Evolutionary conservation across 35 echinoderm and acorn worm genomes (phyloP), one percentile per base, ranked within the genome.

Genomic region (Acanthaster planci): DNA sequence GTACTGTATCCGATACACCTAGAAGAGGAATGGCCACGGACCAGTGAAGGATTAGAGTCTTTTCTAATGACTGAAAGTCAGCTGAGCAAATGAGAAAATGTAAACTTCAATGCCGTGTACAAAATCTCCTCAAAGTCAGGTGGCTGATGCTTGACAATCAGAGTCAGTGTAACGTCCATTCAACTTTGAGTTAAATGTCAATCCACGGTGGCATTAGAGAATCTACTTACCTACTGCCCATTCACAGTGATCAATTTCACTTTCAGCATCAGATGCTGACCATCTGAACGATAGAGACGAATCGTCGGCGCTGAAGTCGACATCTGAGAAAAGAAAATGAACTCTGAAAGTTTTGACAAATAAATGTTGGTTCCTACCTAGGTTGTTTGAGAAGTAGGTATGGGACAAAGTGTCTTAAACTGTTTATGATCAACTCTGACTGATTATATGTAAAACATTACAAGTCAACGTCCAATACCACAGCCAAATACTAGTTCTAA

Each of bases 201-300:
- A 14, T 55, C 10, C 52, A 14, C 21, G 10, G 10, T n/a, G n/a
- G n/a, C n/a, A n/a, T n/a, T n/a, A n/a, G n/a, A n/a, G n/a, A n/a
- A n/a, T n/a, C n/a, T n/a, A 60, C 55, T 59, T 59, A 88, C 86
- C 86, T 38, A 88, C 44, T 21, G 86, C 35, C 78, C 77, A 88
- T 67, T 81, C 77, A 79, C 86, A 88, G 40, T 80, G 52, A 15
- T 82, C 8, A 1, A 88, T 68, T 17, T 78, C 86, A 88, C 77
- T 88, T 32, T 88, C 77, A 40, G 39, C 29, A 67, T 88, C 86
- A 37, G 19, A 44, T 39, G 77, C 78, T 19, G 76, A 57, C 86
- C 86, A 88, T 21, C 77, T 88, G 30, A 88, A 12, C 7, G 79
- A 7, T 19, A 67, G 16, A n/a, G 39, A 30, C 8, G 7, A 50